phyloP scores from a whole-genome alignment of 64 coral and sea anemone species.

The Montipora foliosa region DNA sequence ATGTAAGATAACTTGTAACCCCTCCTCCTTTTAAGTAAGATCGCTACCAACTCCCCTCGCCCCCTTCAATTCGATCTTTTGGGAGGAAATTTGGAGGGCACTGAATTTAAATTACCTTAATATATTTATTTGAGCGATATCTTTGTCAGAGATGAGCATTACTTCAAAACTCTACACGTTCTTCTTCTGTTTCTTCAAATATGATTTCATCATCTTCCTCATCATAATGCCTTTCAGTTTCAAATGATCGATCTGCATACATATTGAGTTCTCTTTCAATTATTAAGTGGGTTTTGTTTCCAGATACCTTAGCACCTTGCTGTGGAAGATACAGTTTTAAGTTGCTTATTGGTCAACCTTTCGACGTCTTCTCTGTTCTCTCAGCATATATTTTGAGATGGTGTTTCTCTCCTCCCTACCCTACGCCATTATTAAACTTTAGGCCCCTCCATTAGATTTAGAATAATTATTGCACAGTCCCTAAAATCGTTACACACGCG shows the following conservation, averaged over 20 bases:
- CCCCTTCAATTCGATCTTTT: not conserved
- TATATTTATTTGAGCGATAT: too few relatives aligned
- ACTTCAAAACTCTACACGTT: too few relatives aligned
- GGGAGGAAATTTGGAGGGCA: not conserved
- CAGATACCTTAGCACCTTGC: conserved; percentile 31
- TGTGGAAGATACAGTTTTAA: conserved; percentile 10
- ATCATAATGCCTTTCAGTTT: not conserved
- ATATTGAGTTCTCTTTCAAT: conserved; percentile 34
- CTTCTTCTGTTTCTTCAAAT: too few relatives aligned
- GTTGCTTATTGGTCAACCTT: conserved; percentile 45
- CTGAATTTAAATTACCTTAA: too few relatives aligned
- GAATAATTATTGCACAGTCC: conserved; percentile 1
- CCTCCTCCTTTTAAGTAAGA: too few relatives aligned
- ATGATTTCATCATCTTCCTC: too few relatives aligned
- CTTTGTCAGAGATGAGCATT: too few relatives aligned
- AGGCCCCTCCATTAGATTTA: not conserved
- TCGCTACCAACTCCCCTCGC: not conserved
- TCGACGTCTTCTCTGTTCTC: conserved; percentile 45
- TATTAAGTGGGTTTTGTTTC: conserved; percentile 1
- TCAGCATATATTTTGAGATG: conserved; percentile 26
- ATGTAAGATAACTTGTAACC: too few relatives aligned
- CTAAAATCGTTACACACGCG: not conserved
- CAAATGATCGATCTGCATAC: conserved; percentile 16
- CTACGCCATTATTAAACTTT: not conserved
- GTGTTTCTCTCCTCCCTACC: not conserved